phyloP scores from a whole-genome alignment of 2,113 vertebrate species.

The Anser cygnoides region DNA sequence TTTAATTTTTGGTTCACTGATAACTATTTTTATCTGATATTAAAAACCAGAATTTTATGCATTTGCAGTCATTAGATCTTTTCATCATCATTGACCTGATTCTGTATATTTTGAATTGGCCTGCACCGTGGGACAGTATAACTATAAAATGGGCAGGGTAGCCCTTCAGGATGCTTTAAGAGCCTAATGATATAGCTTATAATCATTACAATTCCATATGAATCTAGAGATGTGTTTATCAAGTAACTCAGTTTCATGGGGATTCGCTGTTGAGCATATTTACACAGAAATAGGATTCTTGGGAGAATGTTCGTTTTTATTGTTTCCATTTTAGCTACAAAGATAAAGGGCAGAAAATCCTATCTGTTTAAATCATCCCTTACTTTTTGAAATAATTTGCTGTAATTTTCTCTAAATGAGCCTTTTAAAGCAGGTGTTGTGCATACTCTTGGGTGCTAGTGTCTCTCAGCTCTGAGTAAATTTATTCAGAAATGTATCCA shows the following conservation, averaged over 20 bases:
- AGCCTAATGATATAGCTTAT: neutral
- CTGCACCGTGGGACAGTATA: neutral
- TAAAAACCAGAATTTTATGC: neutral
- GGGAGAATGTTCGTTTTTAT: neutral
- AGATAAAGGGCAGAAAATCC: constrained; percentile 2
- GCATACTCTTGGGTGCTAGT: neutral
- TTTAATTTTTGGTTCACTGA: neutral
- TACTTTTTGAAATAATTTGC: constrained; percentile 18
- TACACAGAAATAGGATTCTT: constrained; percentile 23
- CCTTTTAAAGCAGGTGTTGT: neutral
- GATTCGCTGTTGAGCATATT: neutral
- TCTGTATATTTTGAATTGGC: neutral
- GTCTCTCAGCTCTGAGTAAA: neutral
- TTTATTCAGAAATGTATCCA: neutral
- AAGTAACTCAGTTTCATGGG: neutral
- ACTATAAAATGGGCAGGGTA: neutral
- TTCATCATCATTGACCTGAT: neutral
- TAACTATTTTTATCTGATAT: neutral
- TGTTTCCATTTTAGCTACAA: neutral
- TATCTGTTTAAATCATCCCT: neutral
- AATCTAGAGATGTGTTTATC: neutral
- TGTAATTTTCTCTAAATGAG: constrained; percentile 27
- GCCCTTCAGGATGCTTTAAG: neutral
- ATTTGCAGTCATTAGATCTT: neutral
- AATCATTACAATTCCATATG: neutral